phyloP scores from a whole-genome alignment of 1,140 invertebrate genomes.

The Episyrphus balteatus region DNA sequence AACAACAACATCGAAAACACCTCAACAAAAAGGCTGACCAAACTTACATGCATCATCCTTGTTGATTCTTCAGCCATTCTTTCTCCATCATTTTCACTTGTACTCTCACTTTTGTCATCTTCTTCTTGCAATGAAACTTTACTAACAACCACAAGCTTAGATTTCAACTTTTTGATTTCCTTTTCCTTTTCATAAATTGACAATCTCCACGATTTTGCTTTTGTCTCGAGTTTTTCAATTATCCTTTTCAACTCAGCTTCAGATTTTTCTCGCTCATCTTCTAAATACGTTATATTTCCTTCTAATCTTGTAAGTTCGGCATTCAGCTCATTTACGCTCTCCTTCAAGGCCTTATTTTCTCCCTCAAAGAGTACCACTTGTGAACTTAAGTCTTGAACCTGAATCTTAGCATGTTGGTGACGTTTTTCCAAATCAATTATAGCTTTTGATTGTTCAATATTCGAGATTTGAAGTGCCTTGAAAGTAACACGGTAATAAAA shows the following conservation, averaged over 20 bases:
- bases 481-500: no score
- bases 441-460: constrained; percentile 26
- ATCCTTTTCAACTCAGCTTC: constrained; percentile 28
- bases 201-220: constrained; percentile 19
- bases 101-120: not conserved
- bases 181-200: constrained; percentile 22
- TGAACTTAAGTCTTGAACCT: constrained; percentile 18
- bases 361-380: constrained; percentile 20
- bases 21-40: not conserved
- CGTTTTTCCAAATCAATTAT: constrained; percentile 26
- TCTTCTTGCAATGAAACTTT: not conserved
- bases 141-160: not conserved
- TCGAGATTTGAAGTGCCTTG: constrained; percentile 28
- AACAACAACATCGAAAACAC: no score
- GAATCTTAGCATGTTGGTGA: constrained; percentile 15
- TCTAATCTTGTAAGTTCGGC: constrained; percentile 23
- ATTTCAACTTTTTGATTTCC: constrained; percentile 16
- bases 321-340: constrained; percentile 15
- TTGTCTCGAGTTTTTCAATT: constrained; percentile 21
- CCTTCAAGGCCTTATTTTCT: constrained; percentile 18
- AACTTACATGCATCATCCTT: constrained; percentile 19
- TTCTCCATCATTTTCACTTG: not conserved
- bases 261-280: constrained; percentile 27
- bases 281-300: constrained; percentile 25
- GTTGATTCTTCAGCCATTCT: constrained; percentile 16